Evolutionary conservation across 2,888 invertebrate genomes (phyloP).

Genomic region (Tetragonisca angustula): DNA sequence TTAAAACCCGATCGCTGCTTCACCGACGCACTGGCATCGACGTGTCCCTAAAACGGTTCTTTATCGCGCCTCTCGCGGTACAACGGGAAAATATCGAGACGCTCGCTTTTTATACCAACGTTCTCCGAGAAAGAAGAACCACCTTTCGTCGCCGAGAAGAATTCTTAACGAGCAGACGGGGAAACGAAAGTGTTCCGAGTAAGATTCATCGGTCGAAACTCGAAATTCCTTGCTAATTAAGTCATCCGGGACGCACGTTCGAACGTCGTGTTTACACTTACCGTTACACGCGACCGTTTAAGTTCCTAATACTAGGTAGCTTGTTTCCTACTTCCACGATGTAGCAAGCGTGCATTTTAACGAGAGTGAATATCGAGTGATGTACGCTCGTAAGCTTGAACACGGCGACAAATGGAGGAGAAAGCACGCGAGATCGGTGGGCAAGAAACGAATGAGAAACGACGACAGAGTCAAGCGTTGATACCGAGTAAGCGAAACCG

Average conservation of each 20-base stretch:
- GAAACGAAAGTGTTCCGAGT: slow-evolving; percentile 9
- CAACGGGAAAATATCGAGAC: slow-evolving; percentile 41
- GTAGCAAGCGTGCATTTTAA: not conserved
- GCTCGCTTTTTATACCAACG: slow-evolving; percentile 23
- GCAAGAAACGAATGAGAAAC: slow-evolving; percentile 7
- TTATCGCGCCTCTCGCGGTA: slow-evolving; percentile 1
- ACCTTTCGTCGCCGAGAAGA: slow-evolving; percentile 42
- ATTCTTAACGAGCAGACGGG: slow-evolving; percentile 11
- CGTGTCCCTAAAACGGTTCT: slow-evolving; percentile 21
- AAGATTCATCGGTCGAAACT: slow-evolving; percentile 27
- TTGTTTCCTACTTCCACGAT: not conserved
- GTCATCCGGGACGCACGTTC: slow-evolving; percentile 48
- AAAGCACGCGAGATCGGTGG: not conserved
- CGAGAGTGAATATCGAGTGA: slow-evolving; percentile 6
- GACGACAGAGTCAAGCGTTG: not conserved
- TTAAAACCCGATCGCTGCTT: slow-evolving; percentile 30
- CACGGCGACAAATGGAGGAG: not conserved
- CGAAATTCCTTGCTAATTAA: slow-evolving; percentile 68
- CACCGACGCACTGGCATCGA: slow-evolving; percentile 10
- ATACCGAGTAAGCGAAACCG: not conserved
- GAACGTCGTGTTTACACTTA: slow-evolving; percentile 50
- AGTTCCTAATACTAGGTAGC: not conserved
- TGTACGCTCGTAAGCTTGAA: not conserved
- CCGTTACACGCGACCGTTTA: slow-evolving; percentile 49
- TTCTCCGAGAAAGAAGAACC: not conserved